These are phyloP conservation scores for Galleria mellonella DNA, from an alignment of 1,140 invertebrate genomes.

Conservation along the genomic window DNA sequence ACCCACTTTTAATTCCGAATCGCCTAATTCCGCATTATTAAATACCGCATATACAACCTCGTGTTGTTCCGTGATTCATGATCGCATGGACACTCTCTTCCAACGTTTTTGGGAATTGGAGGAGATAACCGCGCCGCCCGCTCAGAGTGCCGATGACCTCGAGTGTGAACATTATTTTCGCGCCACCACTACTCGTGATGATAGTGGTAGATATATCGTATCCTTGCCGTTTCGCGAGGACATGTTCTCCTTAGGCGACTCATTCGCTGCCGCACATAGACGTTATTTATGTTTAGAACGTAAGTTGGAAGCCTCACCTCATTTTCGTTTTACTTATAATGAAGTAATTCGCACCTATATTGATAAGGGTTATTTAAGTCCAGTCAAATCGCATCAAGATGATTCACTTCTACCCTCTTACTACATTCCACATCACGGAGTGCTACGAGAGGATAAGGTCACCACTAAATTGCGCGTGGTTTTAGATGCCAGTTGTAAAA, in stretches of 20 bases:
- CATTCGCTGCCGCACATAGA: constrained; percentile 1
- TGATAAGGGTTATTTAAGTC: constrained; percentile 3
- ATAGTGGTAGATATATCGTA: constrained; percentile 8
- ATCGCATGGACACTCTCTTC: not conserved
- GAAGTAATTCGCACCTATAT: constrained; percentile 4
- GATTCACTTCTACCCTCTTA: too few species aligned
- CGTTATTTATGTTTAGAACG: constrained; percentile 7
- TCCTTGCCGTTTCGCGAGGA: constrained; percentile 9
- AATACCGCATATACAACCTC: too few species aligned
- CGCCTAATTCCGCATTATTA: not conserved
- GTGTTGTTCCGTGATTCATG: too few species aligned
- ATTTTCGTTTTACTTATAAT: constrained; percentile 3
- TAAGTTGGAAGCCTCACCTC: not conserved
- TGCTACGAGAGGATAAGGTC: too few species aligned
- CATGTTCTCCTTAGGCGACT: constrained; percentile 6
- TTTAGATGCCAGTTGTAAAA: not conserved
- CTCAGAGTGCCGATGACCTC: constrained; percentile 3
- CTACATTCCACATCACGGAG: too few species aligned
- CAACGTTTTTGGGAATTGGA: constrained; percentile 12
- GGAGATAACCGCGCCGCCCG: not conserved
- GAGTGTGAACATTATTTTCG: constrained; percentile 11
- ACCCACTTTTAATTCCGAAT: not conserved
- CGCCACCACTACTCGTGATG: not conserved
- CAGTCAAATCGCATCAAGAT: too few species aligned
- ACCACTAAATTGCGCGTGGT: too few species aligned